phyloP scores from a whole-genome alignment of 2,797 vertebrate species.

The Echiichthys vipera region DNA sequence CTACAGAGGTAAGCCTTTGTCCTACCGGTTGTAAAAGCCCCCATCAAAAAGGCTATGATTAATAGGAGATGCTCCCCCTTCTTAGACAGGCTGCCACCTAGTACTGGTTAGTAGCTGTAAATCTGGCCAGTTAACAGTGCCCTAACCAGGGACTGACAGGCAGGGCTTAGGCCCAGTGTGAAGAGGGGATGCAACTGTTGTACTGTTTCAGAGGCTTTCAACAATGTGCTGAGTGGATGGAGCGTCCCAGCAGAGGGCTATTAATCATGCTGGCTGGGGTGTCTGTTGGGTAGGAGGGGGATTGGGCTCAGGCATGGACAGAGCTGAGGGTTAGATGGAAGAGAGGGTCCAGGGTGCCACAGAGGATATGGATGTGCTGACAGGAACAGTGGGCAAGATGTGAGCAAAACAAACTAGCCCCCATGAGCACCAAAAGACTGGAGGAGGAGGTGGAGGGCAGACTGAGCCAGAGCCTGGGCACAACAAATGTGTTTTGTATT shows the following conservation, averaged over 20 bases:
- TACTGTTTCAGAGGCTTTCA: conserved; percentile 86
- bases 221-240: conserved; percentile 86
- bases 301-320: conserved; percentile 27
- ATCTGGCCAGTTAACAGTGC: conserved; percentile 87
- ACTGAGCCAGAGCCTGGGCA: neutral
- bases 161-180: conserved; percentile 85
- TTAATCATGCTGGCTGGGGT: conserved; percentile 83
- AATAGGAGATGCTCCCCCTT: conserved; percentile 50
- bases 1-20: conserved; percentile 41
- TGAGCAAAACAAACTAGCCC: conserved; percentile 74
- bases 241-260: conserved; percentile 84
- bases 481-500: conserved; percentile 8
- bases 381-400: conserved; percentile 82
- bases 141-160: conserved; percentile 89
- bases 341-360: conserved; percentile 54
- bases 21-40: conserved; percentile 59
- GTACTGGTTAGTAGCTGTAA: conserved; percentile 87
- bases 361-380: conserved; percentile 82
- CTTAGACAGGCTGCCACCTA: conserved; percentile 77
- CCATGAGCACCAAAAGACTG: conserved; percentile 22
- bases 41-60: conserved; percentile 70
- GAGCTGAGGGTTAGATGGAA: conserved; percentile 48
- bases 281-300: conserved; percentile 51
- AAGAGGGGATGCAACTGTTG: conserved; percentile 90
- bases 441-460: conserved; percentile 6